Percentiles rank a stretch among this genome's conserved stretches.
Conservation (phyloP, 2,113 vertebrate genomes). For the Passer montanus region DNA sequence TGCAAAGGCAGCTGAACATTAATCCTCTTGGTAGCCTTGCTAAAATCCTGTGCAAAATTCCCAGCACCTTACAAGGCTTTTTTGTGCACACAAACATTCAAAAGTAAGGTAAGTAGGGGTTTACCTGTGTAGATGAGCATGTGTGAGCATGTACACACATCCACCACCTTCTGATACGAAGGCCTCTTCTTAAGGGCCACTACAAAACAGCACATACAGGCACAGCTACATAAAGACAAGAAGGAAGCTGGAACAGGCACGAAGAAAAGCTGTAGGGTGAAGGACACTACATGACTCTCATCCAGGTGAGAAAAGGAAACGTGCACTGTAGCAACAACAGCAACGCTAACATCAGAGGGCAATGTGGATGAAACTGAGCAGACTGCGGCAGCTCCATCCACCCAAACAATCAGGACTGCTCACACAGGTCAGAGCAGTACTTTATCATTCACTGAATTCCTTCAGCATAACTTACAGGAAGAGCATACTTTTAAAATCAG, state of each 20-base stretch:
- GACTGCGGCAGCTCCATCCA: not conserved
- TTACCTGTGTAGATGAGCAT: not conserved
- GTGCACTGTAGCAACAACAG: not conserved
- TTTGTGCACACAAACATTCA: not conserved
- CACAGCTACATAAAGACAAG: accelerated
- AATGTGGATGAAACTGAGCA: not conserved
- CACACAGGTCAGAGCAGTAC: not conserved
- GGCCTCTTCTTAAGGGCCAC: not conserved
- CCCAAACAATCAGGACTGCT: not conserved
- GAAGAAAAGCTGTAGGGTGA: not conserved
- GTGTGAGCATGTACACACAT: no score
- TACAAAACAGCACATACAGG: not conserved
- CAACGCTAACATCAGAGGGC: accelerated
- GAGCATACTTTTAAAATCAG: not conserved
- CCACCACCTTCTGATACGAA: not conserved
- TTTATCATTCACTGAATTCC: not conserved
- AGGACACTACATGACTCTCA: not conserved
- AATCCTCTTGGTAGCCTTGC: not conserved
- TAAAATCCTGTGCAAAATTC: not conserved
- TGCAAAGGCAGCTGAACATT: not conserved
- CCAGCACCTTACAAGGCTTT: not conserved
- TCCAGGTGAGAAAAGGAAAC: not conserved
- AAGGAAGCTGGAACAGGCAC: not conserved
- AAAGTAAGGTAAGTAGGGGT: not conserved
- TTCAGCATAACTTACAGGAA: not conserved